phyloP scores from a whole-genome alignment of 2,113 vertebrate species.

The Hippocampus abdominalis region DNA sequence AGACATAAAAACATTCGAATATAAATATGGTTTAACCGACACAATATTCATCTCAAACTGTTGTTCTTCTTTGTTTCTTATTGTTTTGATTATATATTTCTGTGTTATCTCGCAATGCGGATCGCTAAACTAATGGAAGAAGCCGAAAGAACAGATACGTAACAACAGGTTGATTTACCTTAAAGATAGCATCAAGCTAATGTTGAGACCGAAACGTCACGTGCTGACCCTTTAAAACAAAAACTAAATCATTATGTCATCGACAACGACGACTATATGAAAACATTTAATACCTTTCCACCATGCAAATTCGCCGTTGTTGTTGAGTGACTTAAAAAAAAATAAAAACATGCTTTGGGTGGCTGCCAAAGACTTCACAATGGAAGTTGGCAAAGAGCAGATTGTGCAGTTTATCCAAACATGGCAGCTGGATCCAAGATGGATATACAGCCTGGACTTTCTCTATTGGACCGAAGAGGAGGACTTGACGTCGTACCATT shows the following conservation, averaged over 20 bases:
- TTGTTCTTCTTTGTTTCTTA: not conserved
- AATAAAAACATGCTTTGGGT: slow-evolving; percentile 53
- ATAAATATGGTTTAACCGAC: not conserved
- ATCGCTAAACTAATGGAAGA: not conserved
- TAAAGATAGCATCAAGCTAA: not conserved
- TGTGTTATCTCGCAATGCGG: not conserved
- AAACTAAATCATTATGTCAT: not conserved
- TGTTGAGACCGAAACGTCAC: not conserved
- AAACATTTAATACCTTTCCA: not conserved
- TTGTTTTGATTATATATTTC: not conserved
- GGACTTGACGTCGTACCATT: slow-evolving; percentile 68
- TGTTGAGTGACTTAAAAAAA: not conserved
- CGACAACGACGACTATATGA: too few species aligned
- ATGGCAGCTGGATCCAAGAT: slow-evolving; percentile 70
- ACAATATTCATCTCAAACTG: too few species aligned
- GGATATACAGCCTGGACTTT: slow-evolving; percentile 72
- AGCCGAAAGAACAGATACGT: not conserved
- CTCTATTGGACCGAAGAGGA: slow-evolving; percentile 61
- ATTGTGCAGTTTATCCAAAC: slow-evolving; percentile 73
- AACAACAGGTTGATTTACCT: not conserved
- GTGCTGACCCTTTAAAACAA: not conserved
- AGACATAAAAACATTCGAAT: not conserved
- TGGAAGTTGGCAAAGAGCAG: slow-evolving; percentile 67
- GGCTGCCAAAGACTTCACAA: slow-evolving; percentile 71
- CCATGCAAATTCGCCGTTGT: not conserved